phyloP scores from a whole-genome alignment of 2,797 vertebrate genomes.

The Macropodus opercularis region DNA sequence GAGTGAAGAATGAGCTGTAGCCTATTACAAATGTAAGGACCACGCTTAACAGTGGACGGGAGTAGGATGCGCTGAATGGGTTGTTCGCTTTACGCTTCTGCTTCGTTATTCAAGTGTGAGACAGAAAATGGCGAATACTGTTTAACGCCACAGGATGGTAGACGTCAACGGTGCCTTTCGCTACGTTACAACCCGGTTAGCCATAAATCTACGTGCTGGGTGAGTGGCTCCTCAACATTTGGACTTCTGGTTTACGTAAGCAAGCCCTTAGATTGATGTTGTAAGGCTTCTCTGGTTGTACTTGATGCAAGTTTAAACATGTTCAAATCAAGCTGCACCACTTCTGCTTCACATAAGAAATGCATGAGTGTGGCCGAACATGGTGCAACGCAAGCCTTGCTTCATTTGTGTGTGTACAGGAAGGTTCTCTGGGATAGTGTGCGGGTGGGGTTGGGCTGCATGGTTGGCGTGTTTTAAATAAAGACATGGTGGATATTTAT shows the following conservation, averaged over 20 bases:
- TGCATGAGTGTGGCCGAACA: slow-evolving; percentile 14
- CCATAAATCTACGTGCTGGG: too few relatives aligned
- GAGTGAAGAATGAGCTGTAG: too few relatives aligned
- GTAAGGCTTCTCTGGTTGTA: slow-evolving; percentile 7
- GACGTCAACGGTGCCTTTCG: neutral
- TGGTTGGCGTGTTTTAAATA: neutral
- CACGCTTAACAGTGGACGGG: too few relatives aligned
- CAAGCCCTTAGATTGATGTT: neutral
- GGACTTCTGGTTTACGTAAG: slow-evolving; percentile 17
- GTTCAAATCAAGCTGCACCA: neutral
- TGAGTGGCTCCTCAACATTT: too few relatives aligned
- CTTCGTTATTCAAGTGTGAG: too few relatives aligned
- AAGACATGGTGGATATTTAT: neutral
- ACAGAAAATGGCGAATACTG: neutral
- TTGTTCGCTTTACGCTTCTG: too few relatives aligned
- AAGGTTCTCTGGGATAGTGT: neutral
- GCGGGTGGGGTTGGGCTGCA: neutral
- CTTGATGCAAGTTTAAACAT: slow-evolving; percentile 6
- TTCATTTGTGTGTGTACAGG: slow-evolving; percentile 5
- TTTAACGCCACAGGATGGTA: too few relatives aligned
- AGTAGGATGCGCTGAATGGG: too few relatives aligned
- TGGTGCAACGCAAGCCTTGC: slow-evolving; percentile 19
- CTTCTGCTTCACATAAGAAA: slow-evolving; percentile 3
- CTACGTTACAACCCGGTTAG: too few relatives aligned
- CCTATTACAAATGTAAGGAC: too few relatives aligned